Conservation (phyloP, 1,140 invertebrate species). For the Diplogasteroides magnus region DNA sequence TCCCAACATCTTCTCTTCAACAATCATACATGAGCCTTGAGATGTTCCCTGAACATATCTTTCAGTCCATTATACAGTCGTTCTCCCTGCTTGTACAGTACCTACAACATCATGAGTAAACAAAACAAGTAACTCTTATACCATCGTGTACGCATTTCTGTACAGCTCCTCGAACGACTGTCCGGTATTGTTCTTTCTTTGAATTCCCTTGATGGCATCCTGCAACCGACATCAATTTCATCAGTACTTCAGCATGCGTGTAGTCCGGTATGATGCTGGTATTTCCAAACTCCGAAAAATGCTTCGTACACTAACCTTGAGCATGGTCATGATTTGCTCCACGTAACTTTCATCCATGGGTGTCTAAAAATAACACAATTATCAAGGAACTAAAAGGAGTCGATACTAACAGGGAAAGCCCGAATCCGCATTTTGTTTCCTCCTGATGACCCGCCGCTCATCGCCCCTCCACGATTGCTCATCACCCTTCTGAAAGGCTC, state of each 20-base stretch:
- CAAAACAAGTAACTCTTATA: slow-evolving; percentile 23
- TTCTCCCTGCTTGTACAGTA: slow-evolving; percentile 94
- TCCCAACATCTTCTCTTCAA: no score
- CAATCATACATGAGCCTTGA: slow-evolving; percentile 64
- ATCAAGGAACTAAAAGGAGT: background rate
- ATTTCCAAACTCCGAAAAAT: no score
- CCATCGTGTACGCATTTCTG: slow-evolving; percentile 98
- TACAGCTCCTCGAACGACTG: slow-evolving; percentile 98
- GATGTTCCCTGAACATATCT: slow-evolving; percentile 92
- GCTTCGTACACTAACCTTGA: no score
- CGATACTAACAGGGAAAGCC: slow-evolving; percentile 16
- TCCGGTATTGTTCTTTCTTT: slow-evolving; percentile 98
- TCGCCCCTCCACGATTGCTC: background rate
- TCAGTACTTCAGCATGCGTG: no score
- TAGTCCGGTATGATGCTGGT: no score
- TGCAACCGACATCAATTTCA: no score
- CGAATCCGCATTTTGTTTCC: slow-evolving; percentile 8
- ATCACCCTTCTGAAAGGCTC: background rate
- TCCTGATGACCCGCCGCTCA: background rate
- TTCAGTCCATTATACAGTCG: slow-evolving; percentile 87
- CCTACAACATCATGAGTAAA: slow-evolving; percentile 1
- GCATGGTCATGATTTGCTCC: slow-evolving; percentile 87
- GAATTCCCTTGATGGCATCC: slow-evolving; percentile 98
- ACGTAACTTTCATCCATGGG: slow-evolving; percentile 99
- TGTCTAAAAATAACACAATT: slow-evolving; percentile 66